phyloP scores from a whole-genome alignment of 2,797 vertebrate genomes.

The Cirrhinus molitorella region DNA sequence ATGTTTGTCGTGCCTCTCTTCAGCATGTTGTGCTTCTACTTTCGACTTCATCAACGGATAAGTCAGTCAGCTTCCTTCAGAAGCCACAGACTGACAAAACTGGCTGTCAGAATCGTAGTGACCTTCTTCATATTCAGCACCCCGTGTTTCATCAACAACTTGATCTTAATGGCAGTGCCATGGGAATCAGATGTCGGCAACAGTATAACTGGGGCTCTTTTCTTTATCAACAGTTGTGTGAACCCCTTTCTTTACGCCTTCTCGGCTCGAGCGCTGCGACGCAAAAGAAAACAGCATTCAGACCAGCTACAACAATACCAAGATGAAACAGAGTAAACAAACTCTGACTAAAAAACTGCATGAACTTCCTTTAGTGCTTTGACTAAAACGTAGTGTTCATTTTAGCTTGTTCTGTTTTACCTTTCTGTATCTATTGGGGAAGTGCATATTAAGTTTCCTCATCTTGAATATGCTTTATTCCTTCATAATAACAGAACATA shows the following conservation, averaged over 20 bases:
- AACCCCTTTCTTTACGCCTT: conserved; percentile 66
- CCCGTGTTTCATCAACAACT: conserved; percentile 47
- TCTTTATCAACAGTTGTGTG: conserved; percentile 61
- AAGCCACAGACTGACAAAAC: conserved; percentile 53
- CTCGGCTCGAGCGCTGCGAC: conserved; percentile 16
- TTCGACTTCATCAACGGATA: conserved; percentile 55
- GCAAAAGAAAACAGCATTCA: background rate
- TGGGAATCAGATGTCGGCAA: background rate
- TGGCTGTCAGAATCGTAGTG: conserved; percentile 59
- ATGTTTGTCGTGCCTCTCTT: conserved; percentile 51
- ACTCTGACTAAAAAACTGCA: background rate
- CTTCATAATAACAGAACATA: background rate
- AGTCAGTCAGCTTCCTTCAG: conserved; percentile 47
- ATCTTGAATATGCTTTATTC: background rate
- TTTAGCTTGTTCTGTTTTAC: background rate
- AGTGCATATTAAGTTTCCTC: background rate
- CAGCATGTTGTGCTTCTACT: conserved; percentile 57
- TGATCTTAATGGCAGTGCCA: conserved; percentile 6
- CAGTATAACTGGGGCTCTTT: conserved; percentile 43
- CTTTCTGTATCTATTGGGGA: background rate
- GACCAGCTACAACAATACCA: background rate
- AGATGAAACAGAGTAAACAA: conserved; percentile 1
- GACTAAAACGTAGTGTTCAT: no score
- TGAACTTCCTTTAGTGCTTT: no score
- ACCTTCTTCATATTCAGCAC: conserved; percentile 60